A percentile compares a stretch with the other conserved stretches of the same genome.
Conservation (phyloP, 2,113 vertebrate genomes). For the Hemichromis elongatus region DNA sequence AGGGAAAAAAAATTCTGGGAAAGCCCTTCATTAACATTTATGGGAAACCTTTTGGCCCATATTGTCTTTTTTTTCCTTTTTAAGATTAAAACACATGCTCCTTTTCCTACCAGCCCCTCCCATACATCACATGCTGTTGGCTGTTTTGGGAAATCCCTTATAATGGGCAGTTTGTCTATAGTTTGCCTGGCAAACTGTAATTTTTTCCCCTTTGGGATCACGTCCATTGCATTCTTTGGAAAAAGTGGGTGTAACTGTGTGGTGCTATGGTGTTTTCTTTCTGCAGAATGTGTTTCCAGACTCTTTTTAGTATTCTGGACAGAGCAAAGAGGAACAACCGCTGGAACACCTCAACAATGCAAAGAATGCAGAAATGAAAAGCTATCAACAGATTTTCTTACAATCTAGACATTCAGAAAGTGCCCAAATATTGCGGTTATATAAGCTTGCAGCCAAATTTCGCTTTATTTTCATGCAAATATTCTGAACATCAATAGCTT, state of each 20-base stretch:
- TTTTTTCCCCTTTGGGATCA: constrained; percentile 55
- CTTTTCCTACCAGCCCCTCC: constrained; percentile 46
- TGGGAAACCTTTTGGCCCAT: constrained; percentile 68
- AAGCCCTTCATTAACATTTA: constrained; percentile 73
- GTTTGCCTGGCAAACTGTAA: constrained; percentile 53
- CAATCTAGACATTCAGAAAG: not conserved
- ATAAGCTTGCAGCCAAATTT: not conserved
- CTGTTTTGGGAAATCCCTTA: constrained; percentile 70
- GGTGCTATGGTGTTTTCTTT: constrained; percentile 61
- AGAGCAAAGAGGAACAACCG: constrained; percentile 22
- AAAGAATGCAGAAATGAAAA: constrained; percentile 53
- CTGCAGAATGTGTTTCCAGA: constrained; percentile 48
- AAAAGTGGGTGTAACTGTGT: constrained; percentile 61
- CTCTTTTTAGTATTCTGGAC: constrained; percentile 44
- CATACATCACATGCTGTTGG: constrained; percentile 37
- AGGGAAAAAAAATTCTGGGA: constrained; percentile 63
- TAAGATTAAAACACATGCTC: constrained; percentile 45
- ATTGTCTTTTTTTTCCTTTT: constrained; percentile 37
- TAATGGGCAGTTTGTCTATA: constrained; percentile 53
- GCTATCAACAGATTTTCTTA: constrained; percentile 10
- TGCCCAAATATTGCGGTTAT: not conserved
- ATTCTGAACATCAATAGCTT: not conserved
- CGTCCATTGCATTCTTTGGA: constrained; percentile 67
- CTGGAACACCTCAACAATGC: constrained; percentile 52
- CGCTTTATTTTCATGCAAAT: not conserved